Evolutionary conservation across 1,140 invertebrate species (phyloP).

Genomic region (Archivesica marissinica): DNA sequence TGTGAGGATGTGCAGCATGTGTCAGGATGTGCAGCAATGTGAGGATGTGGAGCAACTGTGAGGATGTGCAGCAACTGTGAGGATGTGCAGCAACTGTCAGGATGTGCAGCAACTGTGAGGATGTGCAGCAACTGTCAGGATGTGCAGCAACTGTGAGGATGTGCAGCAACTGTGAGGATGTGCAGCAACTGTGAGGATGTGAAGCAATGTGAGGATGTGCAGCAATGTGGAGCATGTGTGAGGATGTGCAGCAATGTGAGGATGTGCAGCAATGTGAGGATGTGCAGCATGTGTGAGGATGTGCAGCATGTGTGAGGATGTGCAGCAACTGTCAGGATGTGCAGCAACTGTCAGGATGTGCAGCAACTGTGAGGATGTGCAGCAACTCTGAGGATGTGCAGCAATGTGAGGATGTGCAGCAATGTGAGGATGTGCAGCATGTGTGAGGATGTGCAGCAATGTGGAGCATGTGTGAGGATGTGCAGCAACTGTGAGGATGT

Average conservation of each 20-base stretch:
- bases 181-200: neutral
- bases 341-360: too few species aligned
- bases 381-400: neutral
- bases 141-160: neutral
- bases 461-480: neutral
- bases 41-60: neutral
- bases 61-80: neutral
- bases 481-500: neutral
- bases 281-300: neutral
- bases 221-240: too few species aligned
- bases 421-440: neutral
- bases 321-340: too few species aligned
- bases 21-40: neutral
- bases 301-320: too few species aligned
- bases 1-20: neutral
- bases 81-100: neutral
- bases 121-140: neutral
- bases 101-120: neutral
- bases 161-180: neutral
- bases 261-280: too few species aligned
- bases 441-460: neutral
- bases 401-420: neutral
- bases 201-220: neutral
- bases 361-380: neutral
- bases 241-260: too few species aligned